Evolutionary conservation across 2,113 vertebrate genomes (phyloP).

Genomic region (Mustela nigripes): DNA sequence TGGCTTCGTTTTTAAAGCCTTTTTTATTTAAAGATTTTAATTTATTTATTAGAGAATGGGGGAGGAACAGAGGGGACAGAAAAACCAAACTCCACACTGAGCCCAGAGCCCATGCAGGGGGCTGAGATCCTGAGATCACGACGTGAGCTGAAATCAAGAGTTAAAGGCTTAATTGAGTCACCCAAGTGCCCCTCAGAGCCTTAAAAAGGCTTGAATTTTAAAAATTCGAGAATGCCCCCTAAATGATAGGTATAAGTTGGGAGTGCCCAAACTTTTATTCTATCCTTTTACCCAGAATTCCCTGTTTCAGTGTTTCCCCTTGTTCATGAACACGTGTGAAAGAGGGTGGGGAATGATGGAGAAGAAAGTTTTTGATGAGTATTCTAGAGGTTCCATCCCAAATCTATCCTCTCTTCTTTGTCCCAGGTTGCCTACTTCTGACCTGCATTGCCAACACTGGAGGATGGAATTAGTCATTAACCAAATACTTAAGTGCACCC

Average conservation of each 20-base stretch:
- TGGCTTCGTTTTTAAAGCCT: slow-evolving; percentile 20
- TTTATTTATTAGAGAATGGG: background rate
- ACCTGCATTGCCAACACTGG: background rate
- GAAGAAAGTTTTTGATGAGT: background rate
- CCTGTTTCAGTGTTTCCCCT: background rate
- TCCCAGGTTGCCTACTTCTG: slow-evolving; percentile 18
- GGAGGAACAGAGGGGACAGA: background rate
- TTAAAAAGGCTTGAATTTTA: background rate
- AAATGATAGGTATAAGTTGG: background rate
- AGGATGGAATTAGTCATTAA: background rate
- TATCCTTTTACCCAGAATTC: slow-evolving; percentile 18
- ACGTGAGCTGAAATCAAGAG: background rate
- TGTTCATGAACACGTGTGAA: background rate
- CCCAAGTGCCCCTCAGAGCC: background rate
- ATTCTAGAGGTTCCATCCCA: background rate
- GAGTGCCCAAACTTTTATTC: background rate
- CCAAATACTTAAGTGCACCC: background rate
- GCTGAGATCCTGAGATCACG: background rate
- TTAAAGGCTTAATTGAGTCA: background rate
- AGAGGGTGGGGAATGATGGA: background rate
- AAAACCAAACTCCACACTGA: background rate
- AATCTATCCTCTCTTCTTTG: background rate
- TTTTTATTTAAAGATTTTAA: background rate
- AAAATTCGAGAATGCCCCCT: background rate
- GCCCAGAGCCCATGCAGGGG: background rate